Evolutionary conservation across 1,140 invertebrate species (phyloP), one percentile per base, ranked within the genome.

Genomic region (Zaprionus ghesquierei): DNA sequence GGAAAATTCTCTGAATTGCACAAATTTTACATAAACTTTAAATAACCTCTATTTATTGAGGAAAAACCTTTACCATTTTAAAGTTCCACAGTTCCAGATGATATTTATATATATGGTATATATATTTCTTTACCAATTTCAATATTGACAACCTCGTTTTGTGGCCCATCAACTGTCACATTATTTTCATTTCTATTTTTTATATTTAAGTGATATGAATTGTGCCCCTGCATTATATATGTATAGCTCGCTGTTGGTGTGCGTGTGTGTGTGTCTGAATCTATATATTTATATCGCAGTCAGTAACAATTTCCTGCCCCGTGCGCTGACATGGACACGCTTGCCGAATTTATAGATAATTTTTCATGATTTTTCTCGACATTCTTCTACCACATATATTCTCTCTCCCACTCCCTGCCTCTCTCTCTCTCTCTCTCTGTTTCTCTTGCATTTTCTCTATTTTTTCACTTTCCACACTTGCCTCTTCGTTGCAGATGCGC

Each of bases 341-440:
- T 86, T 86, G 82, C 79, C 76, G 75, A 87, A 86, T 82, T 87
- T 79, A 87, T 89, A 87, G 76, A 89, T 89, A 76, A 87, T 89
- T 87, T 82, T 76, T 79, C 82, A 87, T 87, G 82, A 87, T 87
- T 87, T 87, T 74, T 49, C 72, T 33, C 63, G 44, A 74, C 70
- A 62, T 60, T 9, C 20, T 29, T 18, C 25, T 46, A 8, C 18
- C 10, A 8, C 41, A 22, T 46, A 46, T 22, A 12, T 46, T 22
- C 5, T 41, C 35, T 41, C 20, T 35, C 73, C 56, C 41, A 76
- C n/a, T n/a, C n/a, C n/a, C n/a, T n/a, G n/a, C n/a, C 56, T 50
- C 68, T 66, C 58, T 66, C 50, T 79, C 38, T 50, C 53, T 65
- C 46, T 63, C 33, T 62, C 35, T 38, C 25, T 33, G 18, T 35